phyloP scores from a whole-genome alignment of 2,113 vertebrate genomes.

The Ceuthmochares aereus region DNA sequence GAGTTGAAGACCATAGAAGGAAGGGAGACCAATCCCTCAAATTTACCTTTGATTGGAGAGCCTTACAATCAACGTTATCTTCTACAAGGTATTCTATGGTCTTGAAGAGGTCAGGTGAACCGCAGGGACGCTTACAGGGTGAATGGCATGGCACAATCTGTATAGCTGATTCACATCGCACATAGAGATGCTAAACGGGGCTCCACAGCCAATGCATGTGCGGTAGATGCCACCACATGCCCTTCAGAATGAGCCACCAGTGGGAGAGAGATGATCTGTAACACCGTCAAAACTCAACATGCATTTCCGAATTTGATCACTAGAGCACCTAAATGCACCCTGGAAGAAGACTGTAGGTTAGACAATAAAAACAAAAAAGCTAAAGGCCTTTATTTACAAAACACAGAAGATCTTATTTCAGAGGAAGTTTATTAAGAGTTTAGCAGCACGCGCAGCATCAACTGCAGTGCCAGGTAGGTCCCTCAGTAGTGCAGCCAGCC shows the following conservation, averaged over 20 bases:
- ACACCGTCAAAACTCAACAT: background rate
- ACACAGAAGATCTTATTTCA: background rate
- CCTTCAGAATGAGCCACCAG: background rate
- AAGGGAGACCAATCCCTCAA: background rate
- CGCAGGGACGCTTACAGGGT: background rate
- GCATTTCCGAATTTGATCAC: background rate
- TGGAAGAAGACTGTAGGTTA: background rate
- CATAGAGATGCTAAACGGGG: background rate
- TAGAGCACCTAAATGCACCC: background rate
- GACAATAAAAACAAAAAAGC: background rate
- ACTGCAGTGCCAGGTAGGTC: background rate
- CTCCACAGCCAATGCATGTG: rapidly evolving
- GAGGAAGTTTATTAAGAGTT: background rate
- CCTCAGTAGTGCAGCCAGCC: background rate
- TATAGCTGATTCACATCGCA: rapidly evolving
- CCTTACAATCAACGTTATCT: background rate
- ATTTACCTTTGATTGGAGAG: background rate
- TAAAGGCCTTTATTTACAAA: background rate
- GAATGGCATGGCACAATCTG: background rate
- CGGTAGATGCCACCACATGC: rapidly evolving
- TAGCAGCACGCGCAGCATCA: background rate
- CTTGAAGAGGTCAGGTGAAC: background rate
- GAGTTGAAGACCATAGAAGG: rapidly evolving
- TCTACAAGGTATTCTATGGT: background rate
- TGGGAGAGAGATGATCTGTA: background rate